Evolutionary conservation across 64 coral and sea anemone genomes (phyloP), one percentile per base, ranked within the genome.

Genomic region (Trachythela sp.): DNA sequence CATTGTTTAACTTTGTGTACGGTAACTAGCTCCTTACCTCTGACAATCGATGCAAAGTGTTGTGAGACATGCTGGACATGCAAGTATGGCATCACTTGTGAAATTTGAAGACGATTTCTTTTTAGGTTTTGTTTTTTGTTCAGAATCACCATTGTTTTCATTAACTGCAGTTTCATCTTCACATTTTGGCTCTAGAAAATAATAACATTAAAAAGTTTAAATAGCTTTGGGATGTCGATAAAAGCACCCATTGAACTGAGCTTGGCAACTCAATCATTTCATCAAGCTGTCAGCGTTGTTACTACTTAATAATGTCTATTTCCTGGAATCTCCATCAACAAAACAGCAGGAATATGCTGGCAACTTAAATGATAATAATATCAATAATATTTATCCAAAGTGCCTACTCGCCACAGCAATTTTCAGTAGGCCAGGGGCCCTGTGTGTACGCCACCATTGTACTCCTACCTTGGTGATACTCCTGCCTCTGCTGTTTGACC

Each of bases 11-110:
- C 34, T 36, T 26, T 70, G 43, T 58, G 33, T 24, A 70, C 1
- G 33, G 50, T 0, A 36, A 13, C 2, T 0, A 36, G 8, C 2
- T 39, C 48, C 75, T 94, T 48, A 97, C 95, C 95, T 94, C 83
- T 97, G 95, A 34, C 95, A 97, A 38, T 97, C 95, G 88, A 97
- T 94, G 37, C 95, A 94, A 29, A 97, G 37, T 40, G 84, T 94
- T 68, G 90, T 91, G 85, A 97, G 87, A 48, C 95, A 97, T 17
- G 95, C 95, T 68, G 95, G 95, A 36, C 95, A 97, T 20, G 95
- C 92, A 0, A 97, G 83, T 9, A 97, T 94, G 27, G 95, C 95
- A 91, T 97, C 95, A 91, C 95, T 97, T 56, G 92, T 86, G 18
- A 89, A 93, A 51, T 86, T 97, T 34, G 64, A 72, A 85, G 7